Evolutionary conservation across 2,797 vertebrate genomes (phyloP).

Genomic region (Rhinogobio ventralis): DNA sequence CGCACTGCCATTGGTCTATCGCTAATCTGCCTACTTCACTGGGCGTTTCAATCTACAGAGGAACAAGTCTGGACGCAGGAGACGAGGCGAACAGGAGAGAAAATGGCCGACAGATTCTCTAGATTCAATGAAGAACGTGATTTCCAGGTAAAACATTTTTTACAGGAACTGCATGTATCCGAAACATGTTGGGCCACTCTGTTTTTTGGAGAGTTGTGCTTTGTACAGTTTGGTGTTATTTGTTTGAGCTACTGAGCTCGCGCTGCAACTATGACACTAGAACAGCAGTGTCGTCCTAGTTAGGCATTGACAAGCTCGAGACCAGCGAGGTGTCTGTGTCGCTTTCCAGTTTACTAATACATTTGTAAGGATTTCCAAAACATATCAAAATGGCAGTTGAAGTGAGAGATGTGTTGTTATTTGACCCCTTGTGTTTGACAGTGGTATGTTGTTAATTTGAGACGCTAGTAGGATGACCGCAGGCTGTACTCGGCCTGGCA

Average conservation of each 20-base stretch:
- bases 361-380: conserved; percentile 4
- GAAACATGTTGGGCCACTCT: neutral
- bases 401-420: neutral
- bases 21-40: conserved; percentile 45
- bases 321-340: conserved; percentile 3
- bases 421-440: neutral
- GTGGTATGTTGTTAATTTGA: neutral
- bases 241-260: neutral
- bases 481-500: conserved; percentile 39
- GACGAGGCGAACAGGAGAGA: conserved; percentile 77
- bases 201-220: neutral
- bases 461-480: conserved; percentile 34
- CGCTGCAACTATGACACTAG: conserved; percentile 1
- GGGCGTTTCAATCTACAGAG: conserved; percentile 64
- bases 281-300: neutral
- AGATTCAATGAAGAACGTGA: conserved; percentile 98
- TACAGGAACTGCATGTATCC: neutral
- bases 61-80: conserved; percentile 64
- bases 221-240: neutral
- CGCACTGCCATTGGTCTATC: conserved; percentile 53
- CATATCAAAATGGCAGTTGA: neutral
- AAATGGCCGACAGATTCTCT: conserved; percentile 99
- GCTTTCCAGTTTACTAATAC: neutral
- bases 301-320: conserved; percentile 31
- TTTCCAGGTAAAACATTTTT: conserved; percentile 94